Conservation (phyloP, 2,888 invertebrate genomes). For the Latrodectus elegans region DNA sequence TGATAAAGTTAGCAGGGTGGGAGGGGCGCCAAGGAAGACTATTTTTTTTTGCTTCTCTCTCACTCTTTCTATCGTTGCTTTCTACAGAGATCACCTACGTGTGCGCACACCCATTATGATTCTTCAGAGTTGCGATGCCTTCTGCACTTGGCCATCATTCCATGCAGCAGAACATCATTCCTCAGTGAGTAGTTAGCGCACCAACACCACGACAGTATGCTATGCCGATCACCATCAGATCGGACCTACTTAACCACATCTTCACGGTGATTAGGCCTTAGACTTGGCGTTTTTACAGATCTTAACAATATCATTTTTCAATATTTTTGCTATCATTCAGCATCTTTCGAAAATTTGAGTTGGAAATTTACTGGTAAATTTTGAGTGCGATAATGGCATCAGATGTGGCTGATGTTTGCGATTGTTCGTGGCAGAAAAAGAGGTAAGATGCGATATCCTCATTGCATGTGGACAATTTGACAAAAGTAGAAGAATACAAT, state of each 20-base stretch:
- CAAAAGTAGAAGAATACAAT: too few species aligned
- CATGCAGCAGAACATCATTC: constrained; percentile 51
- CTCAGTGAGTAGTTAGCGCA: constrained; percentile 61
- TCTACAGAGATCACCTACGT: constrained; percentile 54
- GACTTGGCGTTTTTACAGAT: too few species aligned
- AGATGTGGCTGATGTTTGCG: constrained; percentile 6
- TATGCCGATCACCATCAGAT: too few species aligned
- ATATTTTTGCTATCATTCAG: too few species aligned
- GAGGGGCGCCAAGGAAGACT: constrained; percentile 36
- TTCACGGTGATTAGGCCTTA: too few species aligned
- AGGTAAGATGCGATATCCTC: constrained; percentile 20
- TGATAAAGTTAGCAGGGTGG: constrained; percentile 64
- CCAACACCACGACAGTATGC: constrained; percentile 8
- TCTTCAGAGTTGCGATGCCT: constrained; percentile 64
- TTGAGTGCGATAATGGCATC: constrained; percentile 11
- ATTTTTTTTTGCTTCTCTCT: constrained; percentile 34
- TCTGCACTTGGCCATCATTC: constrained; percentile 66
- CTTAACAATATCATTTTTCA: too few species aligned
- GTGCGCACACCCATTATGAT: constrained; percentile 68
- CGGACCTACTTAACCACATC: too few species aligned
- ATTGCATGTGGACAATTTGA: too few species aligned
- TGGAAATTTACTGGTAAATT: too few species aligned
- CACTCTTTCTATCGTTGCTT: constrained; percentile 27
- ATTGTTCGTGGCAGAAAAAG: background rate
- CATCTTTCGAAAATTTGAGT: too few species aligned